phyloP scores from a whole-genome alignment of 92 coral and sea anemone species.

The Palythoa caribaeorum region DNA sequence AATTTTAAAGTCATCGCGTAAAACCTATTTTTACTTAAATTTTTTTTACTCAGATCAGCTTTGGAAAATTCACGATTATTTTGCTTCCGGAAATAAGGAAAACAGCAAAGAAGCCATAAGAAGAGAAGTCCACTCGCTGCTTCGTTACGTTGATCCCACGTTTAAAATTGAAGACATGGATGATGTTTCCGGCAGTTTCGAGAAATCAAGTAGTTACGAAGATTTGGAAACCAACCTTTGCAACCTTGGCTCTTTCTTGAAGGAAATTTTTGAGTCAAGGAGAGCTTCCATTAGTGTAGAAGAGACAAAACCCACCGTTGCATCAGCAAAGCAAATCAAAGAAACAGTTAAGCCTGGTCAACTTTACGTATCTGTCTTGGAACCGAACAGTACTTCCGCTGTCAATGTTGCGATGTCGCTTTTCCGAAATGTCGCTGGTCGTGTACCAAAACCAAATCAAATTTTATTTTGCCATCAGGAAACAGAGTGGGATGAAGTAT shows the following conservation, averaged over 20 bases:
- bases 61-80: conserved; percentile 70
- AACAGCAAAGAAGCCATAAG: conserved; percentile 6
- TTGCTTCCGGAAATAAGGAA: conserved; percentile 38
- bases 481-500: conserved; percentile 94
- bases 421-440: conserved; percentile 73
- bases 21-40: conserved; percentile 76
- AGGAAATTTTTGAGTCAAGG: conserved; percentile 65
- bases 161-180: conserved; percentile 55
- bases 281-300: background rate
- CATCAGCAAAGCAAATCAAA: conserved; percentile 42
- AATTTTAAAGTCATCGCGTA: conserved; percentile 58
- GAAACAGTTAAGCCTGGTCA: conserved; percentile 86
- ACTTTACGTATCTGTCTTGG: conserved; percentile 86
- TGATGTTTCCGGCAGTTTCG: conserved; percentile 36
- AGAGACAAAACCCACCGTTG: conserved; percentile 2
- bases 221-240: conserved; percentile 59
- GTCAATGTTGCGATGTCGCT: conserved; percentile 87
- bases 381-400: conserved; percentile 76
- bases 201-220: conserved; percentile 47
- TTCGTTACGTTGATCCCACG: conserved; percentile 78
- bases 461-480: conserved; percentile 86
- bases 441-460: conserved; percentile 85
- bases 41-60: conserved; percentile 90
- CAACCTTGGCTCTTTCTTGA: conserved; percentile 72
- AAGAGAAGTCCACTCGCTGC: conserved; percentile 54